phyloP scores from a whole-genome alignment of 2,888 invertebrate species.

The Coleophora flavipennella region DNA sequence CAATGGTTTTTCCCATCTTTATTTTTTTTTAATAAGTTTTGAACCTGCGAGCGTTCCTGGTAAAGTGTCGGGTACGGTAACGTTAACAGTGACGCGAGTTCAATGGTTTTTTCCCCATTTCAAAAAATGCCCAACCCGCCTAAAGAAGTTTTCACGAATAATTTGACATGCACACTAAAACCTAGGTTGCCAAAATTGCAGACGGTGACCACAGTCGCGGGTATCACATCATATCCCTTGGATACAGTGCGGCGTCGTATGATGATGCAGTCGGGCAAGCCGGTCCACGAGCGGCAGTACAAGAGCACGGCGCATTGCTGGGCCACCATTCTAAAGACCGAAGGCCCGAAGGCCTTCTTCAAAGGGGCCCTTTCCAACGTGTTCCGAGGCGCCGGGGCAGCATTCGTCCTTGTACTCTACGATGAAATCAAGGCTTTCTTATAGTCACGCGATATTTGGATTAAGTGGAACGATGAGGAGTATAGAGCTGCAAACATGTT shows the following conservation, averaged over 20 bases:
- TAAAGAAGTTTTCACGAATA: too few relatives aligned
- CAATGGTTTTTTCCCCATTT: too few relatives aligned
- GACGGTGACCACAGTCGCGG: conserved; percentile 82
- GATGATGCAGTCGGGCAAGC: conserved; percentile 98
- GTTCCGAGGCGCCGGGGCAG: conserved; percentile 92
- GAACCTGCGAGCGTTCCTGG: too few relatives aligned
- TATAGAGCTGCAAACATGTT: too few relatives aligned
- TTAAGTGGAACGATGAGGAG: too few relatives aligned
- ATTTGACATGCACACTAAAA: too few relatives aligned
- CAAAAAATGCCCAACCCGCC: too few relatives aligned
- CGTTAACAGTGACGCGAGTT: too few relatives aligned
- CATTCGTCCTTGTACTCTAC: conserved; percentile 91
- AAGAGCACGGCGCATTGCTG: conserved; percentile 94
- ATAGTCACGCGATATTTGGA: conserved; percentile 20
- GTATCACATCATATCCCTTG: conserved; percentile 94
- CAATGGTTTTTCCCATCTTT: too few relatives aligned
- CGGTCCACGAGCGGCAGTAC: conserved; percentile 83
- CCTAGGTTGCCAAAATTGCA: conserved; percentile 16
- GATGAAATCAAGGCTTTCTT: conserved; percentile 85
- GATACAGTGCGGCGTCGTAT: conserved; percentile 95
- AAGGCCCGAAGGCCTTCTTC: conserved; percentile 91
- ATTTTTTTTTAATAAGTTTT: too few relatives aligned
- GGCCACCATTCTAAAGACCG: conserved; percentile 82
- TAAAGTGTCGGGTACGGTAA: too few relatives aligned
- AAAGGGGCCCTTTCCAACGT: conserved; percentile 96